phyloP scores from a whole-genome alignment of 2,113 vertebrate species.

The Myotis davidii region DNA sequence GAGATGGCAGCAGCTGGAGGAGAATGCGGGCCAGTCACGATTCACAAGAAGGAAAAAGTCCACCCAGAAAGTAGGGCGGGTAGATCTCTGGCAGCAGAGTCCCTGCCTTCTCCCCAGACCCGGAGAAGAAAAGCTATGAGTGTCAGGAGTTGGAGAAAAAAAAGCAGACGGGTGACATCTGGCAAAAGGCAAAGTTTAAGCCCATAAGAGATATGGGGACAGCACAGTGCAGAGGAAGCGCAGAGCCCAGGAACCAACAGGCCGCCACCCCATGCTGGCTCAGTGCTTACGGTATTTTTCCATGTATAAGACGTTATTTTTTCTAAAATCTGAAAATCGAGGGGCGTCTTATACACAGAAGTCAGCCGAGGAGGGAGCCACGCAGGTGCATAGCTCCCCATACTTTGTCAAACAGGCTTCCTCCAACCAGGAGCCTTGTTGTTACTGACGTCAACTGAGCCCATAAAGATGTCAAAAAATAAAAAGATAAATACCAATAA shows the following conservation, averaged over 20 bases:
- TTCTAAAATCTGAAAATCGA: too few relatives aligned
- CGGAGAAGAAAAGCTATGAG: neutral
- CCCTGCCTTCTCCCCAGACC: neutral
- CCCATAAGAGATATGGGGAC: rapidly evolving
- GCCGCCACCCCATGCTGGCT: rapidly evolving
- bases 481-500: too few relatives aligned
- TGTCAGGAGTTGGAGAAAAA: neutral
- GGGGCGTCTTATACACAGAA: too few relatives aligned
- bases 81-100: neutral
- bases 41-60: neutral
- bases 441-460: too few relatives aligned
- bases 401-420: too few relatives aligned
- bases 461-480: too few relatives aligned
- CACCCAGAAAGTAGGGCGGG: neutral
- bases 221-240: neutral
- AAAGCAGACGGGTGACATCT: neutral
- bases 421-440: too few relatives aligned
- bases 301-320: too few relatives aligned
- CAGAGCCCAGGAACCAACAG: neutral
- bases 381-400: too few relatives aligned
- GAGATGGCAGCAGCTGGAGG: neutral
- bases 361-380: too few relatives aligned
- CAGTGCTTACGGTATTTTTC: too few relatives aligned
- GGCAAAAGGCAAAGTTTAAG: neutral
- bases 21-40: neutral